Conservation (phyloP, 2,797 vertebrate genomes). For the Coreius guichenoti region DNA sequence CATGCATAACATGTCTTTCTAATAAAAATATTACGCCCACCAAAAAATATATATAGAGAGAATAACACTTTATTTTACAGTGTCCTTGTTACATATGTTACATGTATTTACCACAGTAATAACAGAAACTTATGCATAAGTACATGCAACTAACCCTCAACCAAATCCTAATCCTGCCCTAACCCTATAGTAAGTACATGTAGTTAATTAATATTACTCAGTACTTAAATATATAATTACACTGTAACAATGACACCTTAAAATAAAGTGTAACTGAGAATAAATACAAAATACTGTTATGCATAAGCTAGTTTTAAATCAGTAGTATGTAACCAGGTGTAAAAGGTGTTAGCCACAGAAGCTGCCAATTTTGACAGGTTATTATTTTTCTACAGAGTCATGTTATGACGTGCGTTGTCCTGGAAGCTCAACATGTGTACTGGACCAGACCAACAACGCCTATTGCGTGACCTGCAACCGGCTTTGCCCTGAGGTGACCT, state of each 20-base stretch:
- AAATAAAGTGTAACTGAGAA: too few relatives aligned
- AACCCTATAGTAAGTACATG: too few relatives aligned
- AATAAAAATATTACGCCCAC: not conserved
- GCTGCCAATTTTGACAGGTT: constrained; percentile 40
- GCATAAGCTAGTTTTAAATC: not conserved
- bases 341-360: not conserved
- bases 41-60: not conserved
- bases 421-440: constrained; percentile 85
- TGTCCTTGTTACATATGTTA: too few relatives aligned
- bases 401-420: constrained; percentile 87
- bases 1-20: not conserved
- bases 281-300: not conserved
- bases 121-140: too few relatives aligned
- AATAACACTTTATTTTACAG: too few relatives aligned
- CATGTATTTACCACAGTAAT: too few relatives aligned
- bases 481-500: constrained; percentile 83
- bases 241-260: too few relatives aligned
- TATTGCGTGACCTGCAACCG: constrained; percentile 89
- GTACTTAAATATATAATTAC: too few relatives aligned
- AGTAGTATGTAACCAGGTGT: not conserved
- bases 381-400: constrained; percentile 78
- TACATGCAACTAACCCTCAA: too few relatives aligned
- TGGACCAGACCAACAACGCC: constrained; percentile 88
- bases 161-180: too few relatives aligned
- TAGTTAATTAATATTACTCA: too few relatives aligned